Percentiles rank a stretch among this genome's conserved stretches.
These are phyloP conservation scores for Cygnus olor DNA, from an alignment of 2,797 vertebrate genomes.

Conservation along the genomic window DNA sequence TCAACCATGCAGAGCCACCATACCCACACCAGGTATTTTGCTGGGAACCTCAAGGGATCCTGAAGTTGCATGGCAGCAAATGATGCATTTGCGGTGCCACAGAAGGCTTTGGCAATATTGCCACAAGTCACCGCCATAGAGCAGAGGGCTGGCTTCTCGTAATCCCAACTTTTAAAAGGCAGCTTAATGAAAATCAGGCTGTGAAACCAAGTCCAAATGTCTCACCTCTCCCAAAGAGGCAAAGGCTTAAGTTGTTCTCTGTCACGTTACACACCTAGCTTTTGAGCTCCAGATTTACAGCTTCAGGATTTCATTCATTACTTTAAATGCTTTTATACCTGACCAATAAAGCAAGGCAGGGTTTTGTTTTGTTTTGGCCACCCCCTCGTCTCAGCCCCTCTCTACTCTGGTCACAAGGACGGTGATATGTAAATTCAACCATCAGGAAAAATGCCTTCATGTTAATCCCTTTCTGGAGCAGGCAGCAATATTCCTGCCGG, in stretches of 20 bases:
- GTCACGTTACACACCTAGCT: constrained; percentile 53
- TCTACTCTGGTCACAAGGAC: constrained; percentile 59
- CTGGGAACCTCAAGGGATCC: constrained; percentile 19
- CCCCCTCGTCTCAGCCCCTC: neutral
- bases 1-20: neutral
- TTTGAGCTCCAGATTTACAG: constrained; percentile 73
- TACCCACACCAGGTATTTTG: neutral
- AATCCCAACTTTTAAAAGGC: constrained; percentile 68
- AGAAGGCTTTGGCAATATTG: constrained; percentile 33
- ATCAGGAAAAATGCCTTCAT: constrained; percentile 70
- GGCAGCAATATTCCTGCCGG: constrained; percentile 53
- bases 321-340: constrained; percentile 74
- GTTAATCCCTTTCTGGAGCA: constrained; percentile 68
- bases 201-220: constrained; percentile 69
- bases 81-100: constrained; percentile 54
- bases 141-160: constrained; percentile 68
- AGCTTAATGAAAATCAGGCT: constrained; percentile 80
- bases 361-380: neutral
- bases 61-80: constrained; percentile 52
- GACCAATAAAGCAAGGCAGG: constrained; percentile 60
- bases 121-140: constrained; percentile 74
- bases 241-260: constrained; percentile 67
- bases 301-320: constrained; percentile 82
- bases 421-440: constrained; percentile 74
- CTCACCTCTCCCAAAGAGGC: constrained; percentile 64